A percentile compares a stretch with the other conserved stretches of the same genome.
These are phyloP conservation scores for Microcebus jonahi DNA, from an alignment of 2,113 vertebrate genomes.

Conservation along the genomic window DNA sequence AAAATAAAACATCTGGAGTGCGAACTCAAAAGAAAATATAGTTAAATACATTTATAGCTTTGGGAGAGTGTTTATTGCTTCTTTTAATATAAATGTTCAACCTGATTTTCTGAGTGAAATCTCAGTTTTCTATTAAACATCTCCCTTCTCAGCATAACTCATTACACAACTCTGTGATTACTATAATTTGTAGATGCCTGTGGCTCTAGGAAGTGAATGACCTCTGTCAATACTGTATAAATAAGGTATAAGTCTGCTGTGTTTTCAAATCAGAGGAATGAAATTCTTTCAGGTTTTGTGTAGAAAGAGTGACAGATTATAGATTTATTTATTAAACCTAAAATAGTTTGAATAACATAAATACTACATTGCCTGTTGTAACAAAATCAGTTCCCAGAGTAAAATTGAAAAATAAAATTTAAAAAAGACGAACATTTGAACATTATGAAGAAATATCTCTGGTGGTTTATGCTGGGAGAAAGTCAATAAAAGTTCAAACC, in stretches of 20 bases:
- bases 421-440: conserved; percentile 56
- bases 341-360: conserved; percentile 66
- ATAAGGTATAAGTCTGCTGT: conserved; percentile 75
- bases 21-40: conserved; percentile 57
- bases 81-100: conserved; percentile 48
- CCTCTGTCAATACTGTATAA: conserved; percentile 80
- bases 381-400: conserved; percentile 67
- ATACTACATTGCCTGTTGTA: conserved; percentile 68
- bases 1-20: conserved; percentile 8
- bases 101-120: conserved; percentile 75
- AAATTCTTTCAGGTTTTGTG: conserved; percentile 68
- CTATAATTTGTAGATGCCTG: conserved; percentile 82
- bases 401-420: background rate
- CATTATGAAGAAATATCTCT: conserved; percentile 79
- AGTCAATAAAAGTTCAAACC: conserved; percentile 82
- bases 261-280: conserved; percentile 79
- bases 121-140: conserved; percentile 71
- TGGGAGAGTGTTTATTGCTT: conserved; percentile 62
- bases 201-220: conserved; percentile 77
- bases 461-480: conserved; percentile 62
- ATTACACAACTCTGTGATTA: conserved; percentile 71
- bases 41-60: conserved; percentile 1
- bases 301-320: conserved; percentile 64
- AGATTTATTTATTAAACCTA: conserved; percentile 81
- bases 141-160: conserved; percentile 77